Percentiles rank a stretch among this genome's conserved stretches.
Conservation (phyloP, 2,113 vertebrate genomes). For the Hepsetus odoe region DNA sequence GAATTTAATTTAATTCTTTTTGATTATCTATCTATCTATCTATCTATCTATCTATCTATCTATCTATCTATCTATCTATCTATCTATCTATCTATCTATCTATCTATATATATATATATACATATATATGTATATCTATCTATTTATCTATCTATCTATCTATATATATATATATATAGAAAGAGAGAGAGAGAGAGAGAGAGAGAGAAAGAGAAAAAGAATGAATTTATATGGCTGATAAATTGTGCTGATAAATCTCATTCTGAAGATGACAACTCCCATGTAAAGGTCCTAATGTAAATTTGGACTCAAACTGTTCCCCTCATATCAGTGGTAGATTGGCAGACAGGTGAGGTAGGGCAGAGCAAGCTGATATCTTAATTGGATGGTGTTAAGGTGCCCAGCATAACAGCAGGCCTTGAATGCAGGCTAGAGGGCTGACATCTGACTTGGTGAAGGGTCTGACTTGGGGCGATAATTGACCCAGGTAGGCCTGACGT, state of each 20-base stretch:
- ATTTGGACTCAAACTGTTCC: not conserved
- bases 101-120: too few relatives aligned
- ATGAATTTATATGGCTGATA: not conserved
- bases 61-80: too few relatives aligned
- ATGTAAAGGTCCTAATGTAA: not conserved
- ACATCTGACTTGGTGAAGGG: slow-evolving; percentile 14
- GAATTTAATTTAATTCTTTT: too few relatives aligned
- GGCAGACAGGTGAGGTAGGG: not conserved
- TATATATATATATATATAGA: too few relatives aligned
- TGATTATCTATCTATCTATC: too few relatives aligned
- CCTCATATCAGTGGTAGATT: not conserved
- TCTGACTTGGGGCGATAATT: slow-evolving; percentile 5
- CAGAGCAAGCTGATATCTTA: slow-evolving; percentile 20
- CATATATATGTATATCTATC: too few relatives aligned
- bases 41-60: too few relatives aligned
- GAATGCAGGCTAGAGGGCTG: not conserved
- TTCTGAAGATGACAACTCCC: not conserved
- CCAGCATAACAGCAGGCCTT: not conserved
- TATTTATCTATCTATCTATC: too few relatives aligned
- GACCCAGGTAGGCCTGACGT: not conserved
- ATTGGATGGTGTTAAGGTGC: not conserved
- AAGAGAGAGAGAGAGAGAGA: too few relatives aligned
- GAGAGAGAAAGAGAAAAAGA: not conserved
- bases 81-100: too few relatives aligned
- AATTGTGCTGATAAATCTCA: not conserved